A percentile compares a stretch with the other conserved stretches of the same genome.
These are phyloP conservation scores for Sabellastarte sp. DNA, from an alignment of 2,888 invertebrate species.

Conservation along the genomic window DNA sequence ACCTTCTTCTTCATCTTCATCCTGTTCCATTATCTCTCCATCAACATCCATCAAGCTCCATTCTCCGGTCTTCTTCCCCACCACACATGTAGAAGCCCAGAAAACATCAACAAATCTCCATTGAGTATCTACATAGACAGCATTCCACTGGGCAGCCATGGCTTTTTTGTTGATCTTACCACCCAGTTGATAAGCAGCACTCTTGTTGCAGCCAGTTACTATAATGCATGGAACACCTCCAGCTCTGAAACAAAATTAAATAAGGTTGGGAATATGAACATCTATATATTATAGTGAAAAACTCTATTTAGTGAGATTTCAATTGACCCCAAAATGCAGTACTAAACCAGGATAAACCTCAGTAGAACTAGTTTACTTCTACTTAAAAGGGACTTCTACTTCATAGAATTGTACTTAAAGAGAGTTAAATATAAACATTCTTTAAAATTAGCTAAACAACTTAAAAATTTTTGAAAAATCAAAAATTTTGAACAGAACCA, in stretches of 20 bases:
- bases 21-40: slow-evolving; percentile 36
- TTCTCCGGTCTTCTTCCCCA: slow-evolving; percentile 43
- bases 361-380: too few relatives aligned
- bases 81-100: slow-evolving; percentile 54
- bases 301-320: too few relatives aligned
- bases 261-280: too few relatives aligned
- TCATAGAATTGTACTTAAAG: too few relatives aligned
- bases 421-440: too few relatives aligned
- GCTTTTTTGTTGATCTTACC: slow-evolving; percentile 36
- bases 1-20: slow-evolving; percentile 36
- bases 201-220: slow-evolving; percentile 54
- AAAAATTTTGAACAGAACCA: too few relatives aligned
- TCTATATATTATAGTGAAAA: too few relatives aligned
- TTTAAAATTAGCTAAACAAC: too few relatives aligned
- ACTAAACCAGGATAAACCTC: too few relatives aligned
- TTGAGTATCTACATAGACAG: slow-evolving; percentile 46
- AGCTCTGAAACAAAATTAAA: slow-evolving; percentile 47
- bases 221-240: slow-evolving; percentile 50
- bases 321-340: too few relatives aligned
- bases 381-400: too few relatives aligned
- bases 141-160: slow-evolving; percentile 58
- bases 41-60: slow-evolving; percentile 49
- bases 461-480: too few relatives aligned
- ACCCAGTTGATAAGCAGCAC: slow-evolving; percentile 54
- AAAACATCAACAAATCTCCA: slow-evolving; percentile 54